These are phyloP conservation scores for Strongylocentrotus purpuratus DNA, from an alignment of 35 echinoderm and acorn worm species.

Conservation along the genomic window DNA sequence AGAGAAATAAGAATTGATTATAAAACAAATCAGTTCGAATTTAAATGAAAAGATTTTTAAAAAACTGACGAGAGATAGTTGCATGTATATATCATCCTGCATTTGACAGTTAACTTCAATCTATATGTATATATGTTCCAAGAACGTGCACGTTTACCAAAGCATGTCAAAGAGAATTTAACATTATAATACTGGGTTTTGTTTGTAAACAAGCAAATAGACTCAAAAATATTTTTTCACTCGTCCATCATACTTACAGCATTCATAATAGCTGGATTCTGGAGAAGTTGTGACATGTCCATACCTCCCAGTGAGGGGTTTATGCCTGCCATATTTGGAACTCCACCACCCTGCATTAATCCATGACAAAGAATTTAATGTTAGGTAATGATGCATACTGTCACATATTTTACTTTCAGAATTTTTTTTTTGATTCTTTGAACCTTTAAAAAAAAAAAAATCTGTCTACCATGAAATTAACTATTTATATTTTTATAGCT, in stretches of 20 bases:
- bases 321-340: constrained; percentile 50
- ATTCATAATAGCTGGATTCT: constrained; percentile 95
- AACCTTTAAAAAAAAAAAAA: not conserved
- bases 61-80: not conserved
- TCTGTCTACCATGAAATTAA: too few species aligned
- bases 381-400: not conserved
- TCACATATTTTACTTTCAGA: not conserved
- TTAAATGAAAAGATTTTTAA: not conserved
- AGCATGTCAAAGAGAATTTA: too few species aligned
- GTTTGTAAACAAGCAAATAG: too few species aligned
- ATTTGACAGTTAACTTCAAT: too few species aligned
- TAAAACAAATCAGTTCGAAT: not conserved
- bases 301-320: constrained; percentile 75
- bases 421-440: not conserved
- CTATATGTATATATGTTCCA: too few species aligned
- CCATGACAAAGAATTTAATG: not conserved
- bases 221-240: not conserved
- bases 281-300: constrained; percentile 79
- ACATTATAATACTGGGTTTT: too few species aligned
- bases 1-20: not conserved
- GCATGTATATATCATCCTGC: too few species aligned
- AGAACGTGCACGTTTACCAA: too few species aligned
- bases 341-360: constrained; percentile 12
- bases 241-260: constrained; percentile 68
- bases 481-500: too few species aligned